A percentile compares a stretch with the other conserved stretches of the same genome.
Conservation (phyloP, 2,888 invertebrate genomes). For the Pterostichus madidus region DNA sequence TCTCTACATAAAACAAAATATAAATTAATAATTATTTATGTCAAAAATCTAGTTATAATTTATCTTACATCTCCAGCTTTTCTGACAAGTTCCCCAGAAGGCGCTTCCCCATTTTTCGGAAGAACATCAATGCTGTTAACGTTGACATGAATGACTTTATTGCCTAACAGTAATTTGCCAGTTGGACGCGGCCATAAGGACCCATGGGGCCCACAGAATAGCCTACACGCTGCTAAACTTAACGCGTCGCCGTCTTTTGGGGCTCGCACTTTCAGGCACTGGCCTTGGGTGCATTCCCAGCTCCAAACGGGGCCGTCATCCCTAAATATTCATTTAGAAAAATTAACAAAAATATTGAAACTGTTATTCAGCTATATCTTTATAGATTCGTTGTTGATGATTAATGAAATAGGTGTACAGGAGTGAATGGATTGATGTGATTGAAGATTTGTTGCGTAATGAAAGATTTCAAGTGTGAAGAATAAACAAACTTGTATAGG, state of each 20-base stretch:
- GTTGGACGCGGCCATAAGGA: slow-evolving; percentile 84
- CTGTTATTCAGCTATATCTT: too few relatives aligned
- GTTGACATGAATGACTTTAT: slow-evolving; percentile 78
- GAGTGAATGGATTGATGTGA: too few relatives aligned
- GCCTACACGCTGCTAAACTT: slow-evolving; percentile 82
- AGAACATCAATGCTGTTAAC: slow-evolving; percentile 79
- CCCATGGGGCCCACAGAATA: slow-evolving; percentile 82
- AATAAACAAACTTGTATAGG: too few relatives aligned
- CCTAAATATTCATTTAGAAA: slow-evolving; percentile 37
- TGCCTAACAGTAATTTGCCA: slow-evolving; percentile 80
- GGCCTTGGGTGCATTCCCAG: slow-evolving; percentile 80
- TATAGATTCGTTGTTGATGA: too few relatives aligned
- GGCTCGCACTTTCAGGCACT: slow-evolving; percentile 78
- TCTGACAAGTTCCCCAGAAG: slow-evolving; percentile 71
- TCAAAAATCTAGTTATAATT: not conserved
- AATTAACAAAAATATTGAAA: too few relatives aligned
- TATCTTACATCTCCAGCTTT: slow-evolving; percentile 72
- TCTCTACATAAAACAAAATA: slow-evolving; percentile 68
- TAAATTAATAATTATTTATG: slow-evolving; percentile 44
- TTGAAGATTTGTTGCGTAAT: too few relatives aligned
- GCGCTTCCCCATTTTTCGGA: slow-evolving; percentile 73
- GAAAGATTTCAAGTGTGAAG: too few relatives aligned
- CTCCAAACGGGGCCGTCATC: slow-evolving; percentile 76
- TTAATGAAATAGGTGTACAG: too few relatives aligned
- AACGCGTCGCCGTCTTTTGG: slow-evolving; percentile 74